Base-by-base conservation (phyloP, 2,888 invertebrate genomes). In the Xestia c-nigrum region DNA sequence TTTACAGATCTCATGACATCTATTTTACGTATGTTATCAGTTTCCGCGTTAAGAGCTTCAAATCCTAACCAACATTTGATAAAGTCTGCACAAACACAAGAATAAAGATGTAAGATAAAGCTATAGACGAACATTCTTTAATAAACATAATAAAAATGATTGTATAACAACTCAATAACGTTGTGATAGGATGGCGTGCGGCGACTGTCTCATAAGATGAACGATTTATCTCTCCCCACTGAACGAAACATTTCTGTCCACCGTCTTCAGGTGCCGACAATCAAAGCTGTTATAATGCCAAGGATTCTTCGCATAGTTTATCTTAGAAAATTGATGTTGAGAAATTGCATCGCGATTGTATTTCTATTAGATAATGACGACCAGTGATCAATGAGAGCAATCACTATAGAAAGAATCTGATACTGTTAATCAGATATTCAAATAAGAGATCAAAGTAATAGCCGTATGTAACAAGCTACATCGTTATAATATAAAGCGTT, bases 101-200 rank as follows among this genome's bases (percentile, higher is more conserved):
- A 83, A 83, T 72, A 83, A 73, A 86, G 57, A 83, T 57, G 43
- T 71, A 50, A 85, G 83, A 83, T 83, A 83, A 84, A 75, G 50
- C 67, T 78, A 69, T 59, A 74, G 47, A 77, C 61, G 61, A 83
- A 81, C 77, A 85, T 73, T 74, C 67, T 85, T 59, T 52, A 80
- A 63, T 71, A 77, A 85, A 83, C 64, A 85, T 77, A 77, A 77
- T 83, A 78, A 85, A 87, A 85, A 79, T 76, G 74, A 74, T 80
- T 78, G 75, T 80, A 72, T 78, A 87, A 80, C 74, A 71, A 76
- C 78, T 78, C 63, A 77, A 83, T 85, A 74, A 79, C 75, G 52
- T 78, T 84, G 72, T 67, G 67, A 80, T 83, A 59, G 72, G 59
- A 76, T 74, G 19, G 84, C 80, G 80, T 76, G 81, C 77, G 59